Evolutionary conservation across 2,797 vertebrate genomes (phyloP).

Genomic region (Streptopelia turtur): DNA sequence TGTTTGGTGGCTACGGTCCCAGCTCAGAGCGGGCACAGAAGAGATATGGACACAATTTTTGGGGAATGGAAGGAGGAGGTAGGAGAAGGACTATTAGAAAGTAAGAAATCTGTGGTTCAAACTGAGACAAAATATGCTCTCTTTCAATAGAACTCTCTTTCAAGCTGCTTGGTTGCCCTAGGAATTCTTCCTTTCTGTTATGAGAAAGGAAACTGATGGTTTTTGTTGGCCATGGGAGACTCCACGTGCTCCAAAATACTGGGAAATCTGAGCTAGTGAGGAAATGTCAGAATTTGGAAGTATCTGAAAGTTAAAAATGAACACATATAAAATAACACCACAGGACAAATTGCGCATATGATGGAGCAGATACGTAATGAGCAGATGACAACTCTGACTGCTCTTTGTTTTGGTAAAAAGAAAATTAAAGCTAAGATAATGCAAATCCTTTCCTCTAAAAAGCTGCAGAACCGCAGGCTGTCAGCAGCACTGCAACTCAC

Average conservation of each 20-base stretch:
- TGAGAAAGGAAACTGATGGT: slow-evolving; percentile 58
- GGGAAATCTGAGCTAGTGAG: slow-evolving; percentile 57
- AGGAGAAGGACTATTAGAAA: background rate
- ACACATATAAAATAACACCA: slow-evolving; percentile 3
- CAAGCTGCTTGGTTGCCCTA: slow-evolving; percentile 23
- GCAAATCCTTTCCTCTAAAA: slow-evolving; percentile 61
- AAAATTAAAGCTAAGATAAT: slow-evolving; percentile 60
- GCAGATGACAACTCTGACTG: slow-evolving; percentile 58
- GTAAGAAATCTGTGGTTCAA: background rate
- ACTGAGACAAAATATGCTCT: background rate
- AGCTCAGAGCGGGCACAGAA: background rate
- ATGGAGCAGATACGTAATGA: slow-evolving; percentile 44
- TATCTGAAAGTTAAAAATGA: slow-evolving; percentile 62
- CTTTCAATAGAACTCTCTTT: slow-evolving; percentile 30
- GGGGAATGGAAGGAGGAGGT: background rate
- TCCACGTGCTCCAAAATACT: slow-evolving; percentile 6
- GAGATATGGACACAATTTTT: background rate
- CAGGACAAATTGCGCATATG: background rate
- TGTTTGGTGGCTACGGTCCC: background rate
- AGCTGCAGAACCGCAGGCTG: background rate
- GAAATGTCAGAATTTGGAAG: slow-evolving; percentile 55
- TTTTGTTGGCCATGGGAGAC: slow-evolving; percentile 64
- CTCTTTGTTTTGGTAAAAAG: slow-evolving; percentile 53
- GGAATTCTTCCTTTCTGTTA: slow-evolving; percentile 60
- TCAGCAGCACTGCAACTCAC: slow-evolving; percentile 9